Evolutionary conservation across 2,113 vertebrate species (phyloP).

Genomic region (Chelonoidis abingdonii): DNA sequence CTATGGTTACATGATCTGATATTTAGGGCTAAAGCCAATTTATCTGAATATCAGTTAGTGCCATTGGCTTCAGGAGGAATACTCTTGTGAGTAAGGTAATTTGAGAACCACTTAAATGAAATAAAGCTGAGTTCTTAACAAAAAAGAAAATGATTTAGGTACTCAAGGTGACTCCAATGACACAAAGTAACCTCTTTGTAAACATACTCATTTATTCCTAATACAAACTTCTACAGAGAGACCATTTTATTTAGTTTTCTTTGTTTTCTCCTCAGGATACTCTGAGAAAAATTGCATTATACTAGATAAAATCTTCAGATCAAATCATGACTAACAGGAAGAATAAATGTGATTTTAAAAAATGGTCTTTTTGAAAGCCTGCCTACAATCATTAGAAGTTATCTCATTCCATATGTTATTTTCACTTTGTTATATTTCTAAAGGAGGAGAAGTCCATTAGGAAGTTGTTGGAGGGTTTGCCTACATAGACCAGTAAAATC

Average conservation of each 20-base stretch:
- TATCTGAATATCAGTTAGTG: background rate
- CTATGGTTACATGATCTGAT: background rate
- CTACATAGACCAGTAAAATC: background rate
- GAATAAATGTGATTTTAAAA: background rate
- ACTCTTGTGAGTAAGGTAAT: background rate
- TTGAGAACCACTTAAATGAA: background rate
- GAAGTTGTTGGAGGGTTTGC: background rate
- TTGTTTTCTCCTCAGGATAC: background rate
- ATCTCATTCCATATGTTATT: background rate
- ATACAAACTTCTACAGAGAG: background rate
- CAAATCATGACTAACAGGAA: background rate
- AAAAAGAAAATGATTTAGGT: background rate
- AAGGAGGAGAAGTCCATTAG: background rate
- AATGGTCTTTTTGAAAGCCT: background rate
- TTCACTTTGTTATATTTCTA: background rate
- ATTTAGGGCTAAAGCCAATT: background rate
- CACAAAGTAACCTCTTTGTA: background rate
- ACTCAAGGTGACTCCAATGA: background rate
- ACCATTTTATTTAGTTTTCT: background rate
- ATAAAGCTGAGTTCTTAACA: background rate
- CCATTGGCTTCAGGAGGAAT: background rate
- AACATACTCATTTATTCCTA: background rate
- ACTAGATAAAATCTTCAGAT: background rate
- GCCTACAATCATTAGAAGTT: background rate
- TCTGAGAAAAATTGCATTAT: background rate